Percentiles rank a stretch among this genome's conserved stretches.
phyloP scores from a whole-genome alignment of 2,113 vertebrate species.

The Trachemys scripta region DNA sequence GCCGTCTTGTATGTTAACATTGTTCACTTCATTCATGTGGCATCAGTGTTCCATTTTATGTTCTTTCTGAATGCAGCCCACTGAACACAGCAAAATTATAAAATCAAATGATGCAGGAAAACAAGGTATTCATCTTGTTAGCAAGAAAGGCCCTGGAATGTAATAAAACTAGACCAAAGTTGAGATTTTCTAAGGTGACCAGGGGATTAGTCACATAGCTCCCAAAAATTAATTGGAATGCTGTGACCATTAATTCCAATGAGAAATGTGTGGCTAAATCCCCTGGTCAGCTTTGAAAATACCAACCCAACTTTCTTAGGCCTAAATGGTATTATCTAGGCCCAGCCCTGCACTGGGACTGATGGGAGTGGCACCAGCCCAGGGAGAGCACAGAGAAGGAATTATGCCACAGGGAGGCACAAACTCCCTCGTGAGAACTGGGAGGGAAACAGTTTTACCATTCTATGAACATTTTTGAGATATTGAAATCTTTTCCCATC shows the following conservation, averaged over 20 bases:
- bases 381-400: background rate
- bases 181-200: background rate
- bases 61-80: background rate
- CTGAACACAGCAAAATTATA: background rate
- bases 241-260: background rate
- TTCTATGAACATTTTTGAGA: background rate
- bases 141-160: background rate
- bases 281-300: background rate
- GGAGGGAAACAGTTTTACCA: background rate
- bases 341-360: background rate
- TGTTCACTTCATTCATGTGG: background rate
- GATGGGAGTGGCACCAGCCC: background rate
- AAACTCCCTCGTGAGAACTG: background rate
- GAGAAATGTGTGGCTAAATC: background rate
- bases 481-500: background rate
- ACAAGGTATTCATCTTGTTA: slow-evolving; percentile 13
- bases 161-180: background rate
- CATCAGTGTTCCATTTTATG: background rate
- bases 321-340: background rate
- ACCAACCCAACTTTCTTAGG: background rate
- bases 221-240: background rate
- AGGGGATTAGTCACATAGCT: background rate
- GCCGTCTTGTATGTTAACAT: background rate
- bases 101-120: background rate
- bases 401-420: rapidly evolving